Evolutionary conservation across 2,888 invertebrate genomes (phyloP).

Genomic region (Adela reaumurella): DNA sequence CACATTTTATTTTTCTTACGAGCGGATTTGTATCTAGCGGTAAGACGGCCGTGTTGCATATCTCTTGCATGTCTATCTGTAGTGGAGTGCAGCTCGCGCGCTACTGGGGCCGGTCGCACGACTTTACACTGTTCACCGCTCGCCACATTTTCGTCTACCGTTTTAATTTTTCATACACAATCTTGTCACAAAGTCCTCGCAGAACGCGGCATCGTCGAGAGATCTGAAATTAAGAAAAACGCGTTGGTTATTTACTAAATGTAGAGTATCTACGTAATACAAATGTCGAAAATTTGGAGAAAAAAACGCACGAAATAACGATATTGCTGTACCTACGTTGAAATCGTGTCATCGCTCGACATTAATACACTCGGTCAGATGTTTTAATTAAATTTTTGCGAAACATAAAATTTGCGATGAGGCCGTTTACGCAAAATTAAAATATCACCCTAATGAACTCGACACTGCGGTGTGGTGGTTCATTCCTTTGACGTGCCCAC

Average conservation of each 20-base stretch:
- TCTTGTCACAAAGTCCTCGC: neutral
- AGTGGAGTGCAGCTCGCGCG: conserved; percentile 24
- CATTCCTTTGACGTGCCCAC: neutral
- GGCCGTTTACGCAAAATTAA: neutral
- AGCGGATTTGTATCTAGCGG: conserved; percentile 52
- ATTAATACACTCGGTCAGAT: neutral
- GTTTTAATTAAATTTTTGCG: neutral
- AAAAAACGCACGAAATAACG: too few species aligned
- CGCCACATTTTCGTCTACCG: neutral
- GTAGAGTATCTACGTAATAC: too few species aligned
- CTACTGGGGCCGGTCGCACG: neutral
- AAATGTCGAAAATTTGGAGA: too few species aligned
- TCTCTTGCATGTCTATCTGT: conserved; percentile 51
- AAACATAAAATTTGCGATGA: neutral
- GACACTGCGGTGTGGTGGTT: neutral
- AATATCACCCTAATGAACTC: neutral
- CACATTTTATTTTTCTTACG: conserved; percentile 55
- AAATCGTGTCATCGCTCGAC: neutral
- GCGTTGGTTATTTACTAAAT: neutral
- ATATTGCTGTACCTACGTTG: neutral
- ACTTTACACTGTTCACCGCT: neutral
- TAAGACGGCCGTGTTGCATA: conserved; percentile 53
- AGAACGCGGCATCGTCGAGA: neutral
- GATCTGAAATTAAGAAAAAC: neutral
- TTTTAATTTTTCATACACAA: neutral